Evolutionary conservation across 2,888 invertebrate genomes (phyloP).

Genomic region (Operophtera brumata): DNA sequence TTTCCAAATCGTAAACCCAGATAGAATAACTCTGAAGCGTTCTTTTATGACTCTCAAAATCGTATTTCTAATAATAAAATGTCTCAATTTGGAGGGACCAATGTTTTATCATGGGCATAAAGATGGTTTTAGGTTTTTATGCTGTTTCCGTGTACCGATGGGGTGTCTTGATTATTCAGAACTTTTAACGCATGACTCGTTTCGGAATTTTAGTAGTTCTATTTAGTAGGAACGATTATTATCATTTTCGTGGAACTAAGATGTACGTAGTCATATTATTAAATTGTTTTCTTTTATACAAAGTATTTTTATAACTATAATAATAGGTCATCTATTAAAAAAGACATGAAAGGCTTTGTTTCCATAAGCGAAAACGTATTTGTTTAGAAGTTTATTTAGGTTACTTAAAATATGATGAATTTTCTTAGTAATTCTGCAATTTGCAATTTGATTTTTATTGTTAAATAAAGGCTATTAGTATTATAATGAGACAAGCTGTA

Average conservation of each 20-base stretch:
- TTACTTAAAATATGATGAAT: not conserved
- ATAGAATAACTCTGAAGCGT: slow-evolving; percentile 67
- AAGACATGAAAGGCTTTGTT: not conserved
- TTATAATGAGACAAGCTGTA: too few relatives aligned
- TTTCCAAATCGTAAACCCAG: slow-evolving; percentile 66
- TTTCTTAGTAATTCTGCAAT: not conserved
- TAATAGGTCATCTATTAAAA: too few relatives aligned
- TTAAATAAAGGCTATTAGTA: too few relatives aligned
- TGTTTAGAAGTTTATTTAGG: not conserved
- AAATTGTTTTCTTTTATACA: not conserved
- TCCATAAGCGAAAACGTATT: not conserved
- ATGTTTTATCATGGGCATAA: slow-evolving; percentile 72
- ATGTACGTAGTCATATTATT: not conserved
- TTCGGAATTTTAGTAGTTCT: slow-evolving; percentile 46
- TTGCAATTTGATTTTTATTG: slow-evolving; percentile 11
- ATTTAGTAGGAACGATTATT: slow-evolving; percentile 29
- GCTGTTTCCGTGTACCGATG: slow-evolving; percentile 57
- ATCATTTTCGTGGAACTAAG: not conserved
- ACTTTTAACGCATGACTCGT: slow-evolving; percentile 40
- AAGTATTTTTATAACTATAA: not conserved
- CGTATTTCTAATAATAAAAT: slow-evolving; percentile 79
- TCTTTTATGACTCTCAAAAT: slow-evolving; percentile 75
- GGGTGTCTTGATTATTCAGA: slow-evolving; percentile 46
- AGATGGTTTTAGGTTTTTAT: slow-evolving; percentile 49
- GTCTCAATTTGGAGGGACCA: slow-evolving; percentile 73